Conservation (phyloP, 2,797 vertebrate genomes). For the Darevskia mixta region DNA sequence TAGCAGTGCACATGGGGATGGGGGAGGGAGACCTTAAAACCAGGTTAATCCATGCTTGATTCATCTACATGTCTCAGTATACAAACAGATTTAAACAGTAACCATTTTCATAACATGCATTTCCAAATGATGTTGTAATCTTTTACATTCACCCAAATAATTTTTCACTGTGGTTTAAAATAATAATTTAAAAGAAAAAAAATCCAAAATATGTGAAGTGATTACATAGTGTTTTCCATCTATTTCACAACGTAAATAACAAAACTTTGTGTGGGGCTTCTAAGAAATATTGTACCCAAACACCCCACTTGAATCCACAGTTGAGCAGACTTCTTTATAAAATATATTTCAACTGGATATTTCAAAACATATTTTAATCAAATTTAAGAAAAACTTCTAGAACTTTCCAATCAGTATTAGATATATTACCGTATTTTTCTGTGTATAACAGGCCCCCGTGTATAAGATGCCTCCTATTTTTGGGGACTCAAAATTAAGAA, state of each 20-base stretch:
- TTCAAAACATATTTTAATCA: neutral
- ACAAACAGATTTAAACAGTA: constrained; percentile 35
- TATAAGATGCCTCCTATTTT: too few relatives aligned
- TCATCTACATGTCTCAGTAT: constrained; percentile 13
- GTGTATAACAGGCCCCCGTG: neutral
- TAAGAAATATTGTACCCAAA: constrained; percentile 9
- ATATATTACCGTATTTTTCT: too few relatives aligned
- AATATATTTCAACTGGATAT: neutral
- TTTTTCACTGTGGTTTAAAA: neutral
- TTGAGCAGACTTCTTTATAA: neutral
- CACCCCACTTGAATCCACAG: constrained; percentile 3
- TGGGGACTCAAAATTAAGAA: too few relatives aligned
- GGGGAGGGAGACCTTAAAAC: constrained; percentile 1
- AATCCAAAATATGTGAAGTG: constrained; percentile 14
- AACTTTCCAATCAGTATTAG: neutral
- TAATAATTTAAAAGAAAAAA: neutral
- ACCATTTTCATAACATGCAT: constrained; percentile 43
- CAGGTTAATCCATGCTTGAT: constrained; percentile 59
- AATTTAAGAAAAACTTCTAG: neutral
- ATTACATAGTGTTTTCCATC: constrained; percentile 8
- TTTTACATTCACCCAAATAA: neutral
- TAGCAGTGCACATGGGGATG: neutral
- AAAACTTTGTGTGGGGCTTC: neutral
- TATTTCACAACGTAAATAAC: neutral
- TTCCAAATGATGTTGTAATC: constrained; percentile 50